Conservation (phyloP, 2,113 vertebrate species). For the Atractosteus spatula region DNA sequence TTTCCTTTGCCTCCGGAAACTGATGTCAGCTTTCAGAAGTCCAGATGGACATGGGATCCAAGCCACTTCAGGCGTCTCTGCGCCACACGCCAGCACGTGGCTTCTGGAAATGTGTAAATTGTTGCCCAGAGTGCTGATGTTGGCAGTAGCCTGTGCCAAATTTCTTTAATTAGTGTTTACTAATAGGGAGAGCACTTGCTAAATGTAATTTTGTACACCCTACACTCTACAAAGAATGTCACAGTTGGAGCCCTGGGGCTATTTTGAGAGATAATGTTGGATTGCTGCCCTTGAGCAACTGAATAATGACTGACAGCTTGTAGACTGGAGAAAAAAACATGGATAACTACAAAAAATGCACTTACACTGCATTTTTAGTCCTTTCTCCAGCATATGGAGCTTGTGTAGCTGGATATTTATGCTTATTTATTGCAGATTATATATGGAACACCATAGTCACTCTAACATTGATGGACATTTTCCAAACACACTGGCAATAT, state of each 20-base stretch:
- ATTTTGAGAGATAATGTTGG: slow-evolving; percentile 24
- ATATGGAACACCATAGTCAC: too few relatives aligned
- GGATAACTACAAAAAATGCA: too few relatives aligned
- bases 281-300: slow-evolving; percentile 8
- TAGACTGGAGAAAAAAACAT: too few relatives aligned
- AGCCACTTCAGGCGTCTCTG: slow-evolving; percentile 15
- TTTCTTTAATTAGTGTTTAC: slow-evolving; percentile 32
- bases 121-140: slow-evolving; percentile 5
- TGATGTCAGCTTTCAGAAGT: slow-evolving; percentile 4
- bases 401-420: too few relatives aligned
- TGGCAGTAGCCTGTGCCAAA: slow-evolving; percentile 11
- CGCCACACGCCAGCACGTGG: slow-evolving; percentile 23
- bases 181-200: slow-evolving; percentile 21
- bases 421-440: too few relatives aligned
- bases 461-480: too few relatives aligned
- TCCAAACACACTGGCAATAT: too few relatives aligned
- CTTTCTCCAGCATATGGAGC: too few relatives aligned
- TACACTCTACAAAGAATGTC: slow-evolving; percentile 17
- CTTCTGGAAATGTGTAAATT: slow-evolving; percentile 21
- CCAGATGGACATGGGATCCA: slow-evolving; percentile 17
- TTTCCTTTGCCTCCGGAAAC: too few relatives aligned
- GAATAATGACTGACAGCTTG: background rate
- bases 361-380: too few relatives aligned
- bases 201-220: slow-evolving; percentile 26
- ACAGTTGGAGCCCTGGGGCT: slow-evolving; percentile 3